Evolutionary conservation across 2,888 invertebrate species (phyloP), one percentile per base, ranked within the genome.

Genomic region (Scaptomyza reducta): DNA sequence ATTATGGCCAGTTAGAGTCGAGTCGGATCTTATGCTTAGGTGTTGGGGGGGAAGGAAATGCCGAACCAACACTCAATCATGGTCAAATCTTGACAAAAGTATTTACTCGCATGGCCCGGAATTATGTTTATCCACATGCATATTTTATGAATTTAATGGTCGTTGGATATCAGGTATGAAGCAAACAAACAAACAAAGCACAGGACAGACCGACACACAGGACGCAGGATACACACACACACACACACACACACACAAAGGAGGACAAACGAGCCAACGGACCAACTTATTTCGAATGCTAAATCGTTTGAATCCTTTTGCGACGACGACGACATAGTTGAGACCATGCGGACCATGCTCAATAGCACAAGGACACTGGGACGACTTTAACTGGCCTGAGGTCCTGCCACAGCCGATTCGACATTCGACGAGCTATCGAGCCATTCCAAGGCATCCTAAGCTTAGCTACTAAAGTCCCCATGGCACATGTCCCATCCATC

Each of bases 81-180:
- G 83, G 87, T 80, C 81, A 84, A 78, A 74, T 77, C 79, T 70
- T 70, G 77, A 79, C 70, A 74, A 78, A 82, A 84, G 84, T 77
- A 83, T 82, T 86, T 86, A 84, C 87, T 77, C 78, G 68, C 84
- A 60, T 80, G 73, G 31, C 77, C 88, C 83, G 58, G 74, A 77
- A 82, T 87, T 83, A 86, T 83, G 88, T 87, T 87, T 83, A 87
- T 87, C 71, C 78, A 44, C 78, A 75, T 84, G 87, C 84, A 84
- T 84, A 84, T 87, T 84, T 84, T 84, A 84, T 78, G 72, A 72
- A 66, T 76, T 74, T 86, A 84, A 88, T 84, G 84, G 84, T 54
- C 74, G 64, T 50, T 50, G 66, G 68, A 47, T 66, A 55, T 63
- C 69, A 64, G 66, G 67, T 50, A 57, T 53, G 77, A 59, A 65